A percentile compares a stretch with the other conserved stretches of the same genome.
These are phyloP conservation scores for Aulostomus chinensis DNA, from an alignment of 2,797 vertebrate genomes.

Conservation along the genomic window DNA sequence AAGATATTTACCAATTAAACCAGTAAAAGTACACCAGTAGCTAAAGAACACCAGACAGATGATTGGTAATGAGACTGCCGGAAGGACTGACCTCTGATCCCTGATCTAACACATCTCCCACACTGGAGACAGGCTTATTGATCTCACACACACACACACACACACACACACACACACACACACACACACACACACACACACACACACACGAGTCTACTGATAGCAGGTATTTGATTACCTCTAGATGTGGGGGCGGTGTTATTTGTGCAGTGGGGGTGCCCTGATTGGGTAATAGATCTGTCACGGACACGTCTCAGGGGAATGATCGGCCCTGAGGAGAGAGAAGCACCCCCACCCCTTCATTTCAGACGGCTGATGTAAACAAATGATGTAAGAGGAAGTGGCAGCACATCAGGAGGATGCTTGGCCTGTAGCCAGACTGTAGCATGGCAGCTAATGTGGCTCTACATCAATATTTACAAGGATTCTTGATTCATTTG, in stretches of 20 bases:
- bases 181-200: neutral
- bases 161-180: conserved; percentile 3
- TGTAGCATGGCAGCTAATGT: conserved; percentile 4
- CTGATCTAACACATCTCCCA: conserved; percentile 31
- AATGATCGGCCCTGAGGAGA: conserved; percentile 39
- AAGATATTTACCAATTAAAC: too few species aligned
- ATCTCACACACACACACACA: conserved; percentile 17
- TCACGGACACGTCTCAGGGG: conserved; percentile 52
- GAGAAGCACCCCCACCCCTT: conserved; percentile 19
- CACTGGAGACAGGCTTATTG: conserved; percentile 48
- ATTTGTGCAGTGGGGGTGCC: conserved; percentile 43
- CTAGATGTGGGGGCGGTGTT: conserved; percentile 33
- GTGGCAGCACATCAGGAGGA: neutral
- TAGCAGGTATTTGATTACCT: conserved; percentile 63
- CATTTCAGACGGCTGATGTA: conserved; percentile 29
- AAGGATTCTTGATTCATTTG: conserved; percentile 17
- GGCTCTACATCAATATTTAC: conserved; percentile 27
- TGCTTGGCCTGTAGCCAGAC: neutral
- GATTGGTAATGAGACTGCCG: conserved; percentile 21
- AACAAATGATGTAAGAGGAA: conserved; percentile 29
- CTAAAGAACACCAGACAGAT: conserved; percentile 1
- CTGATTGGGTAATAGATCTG: conserved; percentile 59
- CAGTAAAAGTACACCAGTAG: neutral
- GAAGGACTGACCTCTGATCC: conserved; percentile 52
- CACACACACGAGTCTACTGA: conserved; percentile 10